Evolutionary conservation across 2,888 invertebrate genomes (phyloP).

Genomic region (Anthophora plumipes): DNA sequence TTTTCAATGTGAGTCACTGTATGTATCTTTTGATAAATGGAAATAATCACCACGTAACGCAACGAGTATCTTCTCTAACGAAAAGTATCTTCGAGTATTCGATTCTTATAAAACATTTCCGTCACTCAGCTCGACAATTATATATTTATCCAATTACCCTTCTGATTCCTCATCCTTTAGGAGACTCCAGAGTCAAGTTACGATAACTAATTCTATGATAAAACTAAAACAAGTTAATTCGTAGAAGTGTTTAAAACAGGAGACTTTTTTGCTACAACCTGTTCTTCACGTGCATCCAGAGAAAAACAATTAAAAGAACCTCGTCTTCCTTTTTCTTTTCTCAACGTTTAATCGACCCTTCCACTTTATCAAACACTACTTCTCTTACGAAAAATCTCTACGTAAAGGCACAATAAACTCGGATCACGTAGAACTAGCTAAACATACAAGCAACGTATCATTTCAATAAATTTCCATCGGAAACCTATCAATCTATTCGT

Average conservation of each 20-base stretch:
- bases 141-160: neutral
- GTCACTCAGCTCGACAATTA: neutral
- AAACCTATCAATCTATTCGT: neutral
- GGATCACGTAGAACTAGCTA: neutral
- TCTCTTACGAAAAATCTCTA: neutral
- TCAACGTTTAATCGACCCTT: too few relatives aligned
- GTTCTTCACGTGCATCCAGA: neutral
- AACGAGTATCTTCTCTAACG: too few relatives aligned
- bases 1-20: too few relatives aligned
- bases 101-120: neutral
- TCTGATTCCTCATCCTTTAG: neutral
- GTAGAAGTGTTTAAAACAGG: neutral
- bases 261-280: neutral
- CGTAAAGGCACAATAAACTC: neutral
- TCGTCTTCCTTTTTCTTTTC: neutral
- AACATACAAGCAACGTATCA: neutral
- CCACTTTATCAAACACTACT: too few relatives aligned
- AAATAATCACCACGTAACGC: neutral
- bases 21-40: too few relatives aligned
- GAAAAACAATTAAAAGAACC: too few relatives aligned
- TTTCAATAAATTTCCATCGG: constrained; percentile 23
- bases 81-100: neutral
- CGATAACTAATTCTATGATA: neutral
- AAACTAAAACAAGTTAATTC: neutral
- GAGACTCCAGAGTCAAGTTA: neutral